Evolutionary conservation across 1,140 invertebrate genomes (phyloP).

Genomic region (Drosophila arizonae): DNA sequence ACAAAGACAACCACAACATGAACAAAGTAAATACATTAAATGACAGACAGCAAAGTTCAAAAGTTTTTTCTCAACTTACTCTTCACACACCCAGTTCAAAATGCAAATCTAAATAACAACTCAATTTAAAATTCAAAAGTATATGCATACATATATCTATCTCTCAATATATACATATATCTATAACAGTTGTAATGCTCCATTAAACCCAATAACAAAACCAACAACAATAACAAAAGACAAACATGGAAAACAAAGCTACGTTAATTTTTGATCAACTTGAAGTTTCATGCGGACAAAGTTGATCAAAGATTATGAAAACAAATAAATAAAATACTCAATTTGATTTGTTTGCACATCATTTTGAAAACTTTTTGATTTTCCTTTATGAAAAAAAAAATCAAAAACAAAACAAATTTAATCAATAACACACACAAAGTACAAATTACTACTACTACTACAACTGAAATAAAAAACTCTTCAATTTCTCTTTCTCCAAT

Average conservation of each 20-base stretch:
- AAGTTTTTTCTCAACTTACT: constrained; percentile 60
- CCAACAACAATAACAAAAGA: constrained; percentile 44
- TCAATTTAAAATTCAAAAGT: constrained; percentile 27
- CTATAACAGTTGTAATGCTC: constrained; percentile 21
- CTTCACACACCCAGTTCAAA: constrained; percentile 72
- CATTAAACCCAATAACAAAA: constrained; percentile 39
- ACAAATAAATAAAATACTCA: background rate
- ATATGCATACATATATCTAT: constrained; percentile 24
- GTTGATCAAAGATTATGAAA: constrained; percentile 32
- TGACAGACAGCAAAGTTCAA: constrained; percentile 62
- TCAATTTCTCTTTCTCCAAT: constrained; percentile 81
- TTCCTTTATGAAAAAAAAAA: constrained; percentile 11
- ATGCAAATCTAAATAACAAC: constrained; percentile 68
- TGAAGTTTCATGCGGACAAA: constrained; percentile 14
- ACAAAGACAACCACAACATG: constrained; percentile 51
- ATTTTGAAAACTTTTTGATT: constrained; percentile 20
- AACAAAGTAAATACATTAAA: constrained; percentile 48
- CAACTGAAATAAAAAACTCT: constrained; percentile 71
- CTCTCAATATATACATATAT: constrained; percentile 28
- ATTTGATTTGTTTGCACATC: constrained; percentile 24
- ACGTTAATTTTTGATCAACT: constrained; percentile 35
- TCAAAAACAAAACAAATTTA: constrained; percentile 26
- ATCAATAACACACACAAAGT: constrained; percentile 53
- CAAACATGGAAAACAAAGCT: constrained; percentile 27
- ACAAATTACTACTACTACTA: constrained; percentile 31